Evolutionary conservation across 1,140 invertebrate species (phyloP).

Genomic region (Gryon sp.): DNA sequence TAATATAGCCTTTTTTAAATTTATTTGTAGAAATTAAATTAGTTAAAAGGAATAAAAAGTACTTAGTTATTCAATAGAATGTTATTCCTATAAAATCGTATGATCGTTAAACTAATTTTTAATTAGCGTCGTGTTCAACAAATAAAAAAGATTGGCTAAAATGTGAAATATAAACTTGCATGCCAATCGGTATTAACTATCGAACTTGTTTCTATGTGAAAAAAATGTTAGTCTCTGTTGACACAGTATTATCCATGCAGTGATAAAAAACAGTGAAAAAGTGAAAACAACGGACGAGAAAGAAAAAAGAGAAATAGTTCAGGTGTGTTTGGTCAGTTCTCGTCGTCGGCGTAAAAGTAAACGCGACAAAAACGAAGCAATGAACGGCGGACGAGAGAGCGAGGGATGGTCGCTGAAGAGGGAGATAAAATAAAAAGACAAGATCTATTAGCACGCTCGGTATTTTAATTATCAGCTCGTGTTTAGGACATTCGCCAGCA

Average conservation of each 20-base stretch:
- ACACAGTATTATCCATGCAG: conserved; percentile 2
- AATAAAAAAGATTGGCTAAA: background rate
- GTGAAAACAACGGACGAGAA: conserved; percentile 5
- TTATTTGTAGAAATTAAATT: too few relatives aligned
- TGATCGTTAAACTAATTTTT: too few relatives aligned
- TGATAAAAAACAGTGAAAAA: conserved; percentile 5
- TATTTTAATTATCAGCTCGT: conserved; percentile 60
- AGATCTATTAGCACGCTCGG: conserved; percentile 58
- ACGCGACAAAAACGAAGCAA: conserved; percentile 42
- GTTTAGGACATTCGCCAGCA: conserved; percentile 45
- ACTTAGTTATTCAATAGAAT: too few relatives aligned
- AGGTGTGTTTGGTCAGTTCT: conserved; percentile 29
- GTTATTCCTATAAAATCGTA: too few relatives aligned
- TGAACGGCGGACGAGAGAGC: conserved; percentile 6
- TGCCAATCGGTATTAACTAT: background rate
- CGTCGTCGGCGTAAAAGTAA: conserved; percentile 34
- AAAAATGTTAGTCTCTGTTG: conserved; percentile 5
- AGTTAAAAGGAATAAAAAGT: too few relatives aligned
- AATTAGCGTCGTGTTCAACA: background rate
- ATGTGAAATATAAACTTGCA: background rate
- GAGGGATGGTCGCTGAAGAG: too few relatives aligned
- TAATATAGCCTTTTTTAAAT: too few relatives aligned
- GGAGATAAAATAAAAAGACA: conserved; percentile 44
- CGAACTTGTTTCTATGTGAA: background rate
- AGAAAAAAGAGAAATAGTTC: conserved; percentile 8